A percentile compares a stretch with the other conserved stretches of the same genome.
These are phyloP conservation scores for Drosophila subquinaria DNA, from an alignment of 2,888 invertebrate species.

Conservation along the genomic window DNA sequence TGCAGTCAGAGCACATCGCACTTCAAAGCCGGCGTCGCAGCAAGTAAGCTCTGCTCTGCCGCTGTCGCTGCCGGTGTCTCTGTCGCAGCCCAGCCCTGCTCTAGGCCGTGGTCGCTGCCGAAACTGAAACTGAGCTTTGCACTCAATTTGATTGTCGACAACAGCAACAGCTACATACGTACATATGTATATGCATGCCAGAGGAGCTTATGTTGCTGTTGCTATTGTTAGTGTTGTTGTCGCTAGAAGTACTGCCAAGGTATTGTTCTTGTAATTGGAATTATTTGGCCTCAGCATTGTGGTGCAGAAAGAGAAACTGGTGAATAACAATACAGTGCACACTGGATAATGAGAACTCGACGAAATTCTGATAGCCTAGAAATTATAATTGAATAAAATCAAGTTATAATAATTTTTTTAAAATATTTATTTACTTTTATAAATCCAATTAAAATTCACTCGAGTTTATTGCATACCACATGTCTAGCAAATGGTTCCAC, in stretches of 20 bases:
- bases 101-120: slow-evolving; percentile 56
- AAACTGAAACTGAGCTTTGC: slow-evolving; percentile 68
- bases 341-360: background rate
- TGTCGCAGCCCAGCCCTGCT: slow-evolving; percentile 41
- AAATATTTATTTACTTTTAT: background rate
- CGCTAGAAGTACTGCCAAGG: slow-evolving; percentile 20
- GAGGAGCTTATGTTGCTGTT: slow-evolving; percentile 21
- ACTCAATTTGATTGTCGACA: slow-evolving; percentile 66
- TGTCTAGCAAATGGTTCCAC: slow-evolving; percentile 26
- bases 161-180: slow-evolving; percentile 12
- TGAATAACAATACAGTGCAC: background rate
- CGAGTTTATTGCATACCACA: background rate
- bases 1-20: slow-evolving; percentile 75
- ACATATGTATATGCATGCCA: slow-evolving; percentile 14
- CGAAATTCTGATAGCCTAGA: background rate
- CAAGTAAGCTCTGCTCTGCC: slow-evolving; percentile 5
- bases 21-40: slow-evolving; percentile 55
- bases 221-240: slow-evolving; percentile 18
- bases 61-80: slow-evolving; percentile 20
- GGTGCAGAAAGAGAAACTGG: slow-evolving; percentile 17
- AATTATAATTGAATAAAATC: background rate
- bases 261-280: slow-evolving; percentile 43
- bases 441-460: too few species aligned
- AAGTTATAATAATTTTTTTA: background rate
- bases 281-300: slow-evolving; percentile 42